Conservation (phyloP, 2,113 vertebrate genomes). For the Enhydra lutris region DNA sequence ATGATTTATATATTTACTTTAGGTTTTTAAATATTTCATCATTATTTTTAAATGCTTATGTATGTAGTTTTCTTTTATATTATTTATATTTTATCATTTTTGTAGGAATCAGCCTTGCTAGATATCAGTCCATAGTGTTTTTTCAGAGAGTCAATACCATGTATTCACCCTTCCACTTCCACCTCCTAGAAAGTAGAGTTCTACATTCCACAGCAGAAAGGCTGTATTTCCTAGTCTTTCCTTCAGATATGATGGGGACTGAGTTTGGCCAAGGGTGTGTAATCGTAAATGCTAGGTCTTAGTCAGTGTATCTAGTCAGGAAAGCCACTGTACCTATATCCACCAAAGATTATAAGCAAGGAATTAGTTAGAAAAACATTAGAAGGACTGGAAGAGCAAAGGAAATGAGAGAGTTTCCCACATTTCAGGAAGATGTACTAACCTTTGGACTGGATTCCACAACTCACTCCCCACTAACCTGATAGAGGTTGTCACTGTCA, state of each 20-base stretch:
- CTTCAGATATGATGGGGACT: not conserved
- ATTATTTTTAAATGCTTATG: not conserved
- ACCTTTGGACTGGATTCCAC: not conserved
- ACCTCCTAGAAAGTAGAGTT: not conserved
- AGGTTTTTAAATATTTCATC: not conserved
- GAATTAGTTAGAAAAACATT: not conserved
- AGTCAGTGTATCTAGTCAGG: not conserved
- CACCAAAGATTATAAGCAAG: not conserved
- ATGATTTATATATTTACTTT: not conserved
- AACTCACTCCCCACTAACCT: not conserved
- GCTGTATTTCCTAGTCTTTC: not conserved
- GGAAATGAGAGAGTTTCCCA: not conserved
- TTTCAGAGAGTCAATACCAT: not conserved
- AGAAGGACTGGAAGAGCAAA: not conserved
- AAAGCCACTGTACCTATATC: not conserved
- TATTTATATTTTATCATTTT: not conserved
- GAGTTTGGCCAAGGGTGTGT: not conserved
- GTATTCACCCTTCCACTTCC: not conserved
- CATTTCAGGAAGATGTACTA: not conserved
- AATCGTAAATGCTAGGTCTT: not conserved
- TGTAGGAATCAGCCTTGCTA: not conserved
- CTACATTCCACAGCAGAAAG: not conserved
- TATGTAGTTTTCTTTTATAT: not conserved
- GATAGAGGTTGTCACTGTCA: not conserved
- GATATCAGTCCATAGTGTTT: not conserved